Base-by-base conservation (phyloP, 2,888 invertebrate species). In the Tigriopus californicus region DNA sequence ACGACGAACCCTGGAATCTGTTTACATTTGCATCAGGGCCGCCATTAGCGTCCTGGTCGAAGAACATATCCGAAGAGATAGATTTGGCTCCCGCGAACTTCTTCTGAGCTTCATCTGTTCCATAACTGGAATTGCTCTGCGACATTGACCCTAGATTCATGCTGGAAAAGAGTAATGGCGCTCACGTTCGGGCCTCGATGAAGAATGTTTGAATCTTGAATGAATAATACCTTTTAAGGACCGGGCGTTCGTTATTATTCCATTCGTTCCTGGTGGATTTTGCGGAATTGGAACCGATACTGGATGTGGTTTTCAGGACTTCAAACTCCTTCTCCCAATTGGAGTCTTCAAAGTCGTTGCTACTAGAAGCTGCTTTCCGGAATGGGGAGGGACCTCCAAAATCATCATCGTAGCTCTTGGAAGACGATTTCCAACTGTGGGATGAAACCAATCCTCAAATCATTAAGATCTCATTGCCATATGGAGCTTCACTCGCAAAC, bases 11-110 rank as follows among this genome's bases (percentile, higher is more conserved):
- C 73, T 92, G 89, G 75, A 95, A 97, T 64, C 91, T 78, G 41
- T 76, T 73, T 60, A 82, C 68, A 66, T 77, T 80, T 61, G 73
- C 72, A 63, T 75, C 73, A 41, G 74, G 71, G 67, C 77, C 77
- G 71, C 73, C 76, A 64, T 75, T 42, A 1, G 15, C 18, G 13
- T 78, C 78, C 66, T 83, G 85, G 8, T 85, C 85, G 71, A 97
- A 97, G 76, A 81, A 95, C 75, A 94, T 94, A 69, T 92, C 91
- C 0, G 97, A 97, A 61, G 95, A 95, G 68, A 98, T 98, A 13
- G 92, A 87, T 73, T 98, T 98, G 2, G 97, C 94, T 66, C 84
- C 82, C 55, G 91, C 95, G 71, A 97, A 98, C 75, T 97, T 97
- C 73, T 88, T 89, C 71, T 88, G 87, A 22, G 91, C 90, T 62